phyloP scores from a whole-genome alignment of 1,140 invertebrate species.

The Leptoteleia sp. region DNA sequence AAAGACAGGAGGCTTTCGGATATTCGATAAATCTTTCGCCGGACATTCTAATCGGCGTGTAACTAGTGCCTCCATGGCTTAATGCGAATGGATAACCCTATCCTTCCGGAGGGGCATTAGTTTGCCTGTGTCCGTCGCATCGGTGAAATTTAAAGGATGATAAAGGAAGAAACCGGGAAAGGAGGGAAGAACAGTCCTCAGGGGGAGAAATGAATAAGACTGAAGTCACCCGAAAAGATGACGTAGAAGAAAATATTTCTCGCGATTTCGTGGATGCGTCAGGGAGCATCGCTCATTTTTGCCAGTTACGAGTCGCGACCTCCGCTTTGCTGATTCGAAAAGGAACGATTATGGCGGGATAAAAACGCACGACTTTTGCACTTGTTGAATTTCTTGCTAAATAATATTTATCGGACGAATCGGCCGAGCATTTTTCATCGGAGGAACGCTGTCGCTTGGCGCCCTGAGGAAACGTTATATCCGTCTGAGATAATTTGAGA shows the following conservation, averaged over 20 bases:
- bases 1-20: conserved; percentile 33
- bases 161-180: conserved; percentile 20
- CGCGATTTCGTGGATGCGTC: background rate
- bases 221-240: background rate
- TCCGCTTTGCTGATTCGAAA: background rate
- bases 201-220: conserved; percentile 11
- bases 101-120: conserved; percentile 25
- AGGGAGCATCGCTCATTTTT: background rate
- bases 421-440: conserved; percentile 1
- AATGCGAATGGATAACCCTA: conserved; percentile 55
- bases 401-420: conserved; percentile 13
- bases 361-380: conserved; percentile 5
- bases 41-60: conserved; percentile 57
- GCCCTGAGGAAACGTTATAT: background rate
- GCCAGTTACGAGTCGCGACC: background rate
- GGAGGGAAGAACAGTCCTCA: background rate
- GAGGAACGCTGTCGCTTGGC: too few relatives aligned
- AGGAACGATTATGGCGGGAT: background rate
- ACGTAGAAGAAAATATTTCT: background rate
- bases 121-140: conserved; percentile 13
- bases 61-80: conserved; percentile 30
- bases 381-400: conserved; percentile 29
- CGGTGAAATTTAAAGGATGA: conserved; percentile 45
- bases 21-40: conserved; percentile 53
- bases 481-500: background rate